Conservation (phyloP, 2,888 invertebrate species). For the Drepanosiphum platanoidis region DNA sequence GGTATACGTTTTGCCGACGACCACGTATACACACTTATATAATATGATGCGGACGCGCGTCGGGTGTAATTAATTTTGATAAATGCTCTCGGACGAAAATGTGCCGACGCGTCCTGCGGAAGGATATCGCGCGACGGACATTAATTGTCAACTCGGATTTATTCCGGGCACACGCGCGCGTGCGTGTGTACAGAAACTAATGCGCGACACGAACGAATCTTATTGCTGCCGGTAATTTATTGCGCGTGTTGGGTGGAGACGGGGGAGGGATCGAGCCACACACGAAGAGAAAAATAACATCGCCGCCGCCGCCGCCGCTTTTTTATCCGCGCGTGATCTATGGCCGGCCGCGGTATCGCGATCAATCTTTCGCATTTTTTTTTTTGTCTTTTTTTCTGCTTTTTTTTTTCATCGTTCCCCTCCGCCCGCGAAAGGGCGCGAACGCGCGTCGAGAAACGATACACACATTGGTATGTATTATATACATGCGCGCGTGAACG, state of each 20-base stretch:
- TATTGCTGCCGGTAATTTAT: conserved; percentile 58
- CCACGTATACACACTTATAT: background rate
- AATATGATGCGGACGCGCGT: background rate
- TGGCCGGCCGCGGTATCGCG: conserved; percentile 42
- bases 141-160: conserved; percentile 49
- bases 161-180: conserved; percentile 18
- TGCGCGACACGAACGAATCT: conserved; percentile 53
- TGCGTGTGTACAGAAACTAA: background rate
- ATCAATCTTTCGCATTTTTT: conserved; percentile 39
- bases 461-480: too few species aligned
- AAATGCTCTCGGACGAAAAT: conserved; percentile 27
- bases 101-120: conserved; percentile 18
- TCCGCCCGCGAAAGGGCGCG: background rate
- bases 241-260: background rate
- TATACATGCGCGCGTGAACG: too few species aligned
- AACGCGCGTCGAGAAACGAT: background rate
- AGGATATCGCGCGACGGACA: background rate
- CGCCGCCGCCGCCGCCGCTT: conserved; percentile 5
- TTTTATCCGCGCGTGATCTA: conserved; percentile 53
- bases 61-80: conserved; percentile 15
- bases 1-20: too few species aligned
- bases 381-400: background rate
- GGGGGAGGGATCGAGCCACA: conserved; percentile 21
- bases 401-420: background rate
- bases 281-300: conserved; percentile 49